Conservation (phyloP, 2,888 invertebrate species). For the Spicauda simplicius region DNA sequence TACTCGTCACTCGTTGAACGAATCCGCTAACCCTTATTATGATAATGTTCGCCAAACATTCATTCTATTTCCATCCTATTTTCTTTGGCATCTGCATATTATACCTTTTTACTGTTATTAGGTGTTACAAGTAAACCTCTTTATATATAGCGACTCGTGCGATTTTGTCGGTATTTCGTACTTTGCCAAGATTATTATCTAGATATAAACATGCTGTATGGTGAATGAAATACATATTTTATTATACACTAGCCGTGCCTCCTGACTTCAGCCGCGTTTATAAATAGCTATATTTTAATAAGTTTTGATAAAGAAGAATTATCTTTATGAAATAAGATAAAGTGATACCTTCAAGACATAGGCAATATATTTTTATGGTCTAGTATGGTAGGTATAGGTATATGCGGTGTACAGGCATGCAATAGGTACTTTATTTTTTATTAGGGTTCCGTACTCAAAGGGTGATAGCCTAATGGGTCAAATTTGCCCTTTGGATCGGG, state of each 20-base stretch:
- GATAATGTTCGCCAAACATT: slow-evolving; percentile 31
- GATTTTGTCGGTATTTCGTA: background rate
- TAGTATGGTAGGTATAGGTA: too few relatives aligned
- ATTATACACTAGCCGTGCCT: background rate
- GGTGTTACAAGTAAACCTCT: slow-evolving; percentile 25
- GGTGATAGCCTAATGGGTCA: too few relatives aligned
- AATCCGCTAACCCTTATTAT: slow-evolving; percentile 30
- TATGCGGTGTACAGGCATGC: too few relatives aligned
- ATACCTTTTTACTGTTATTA: slow-evolving; percentile 36
- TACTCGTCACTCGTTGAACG: slow-evolving; percentile 16
- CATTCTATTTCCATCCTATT: slow-evolving; percentile 38
- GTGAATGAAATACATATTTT: slow-evolving; percentile 21
- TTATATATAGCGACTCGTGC: slow-evolving; percentile 10
- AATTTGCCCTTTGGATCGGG: too few relatives aligned
- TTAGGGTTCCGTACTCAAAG: too few relatives aligned
- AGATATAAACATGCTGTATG: slow-evolving; percentile 21
- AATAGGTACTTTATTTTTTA: too few relatives aligned
- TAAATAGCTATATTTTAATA: too few relatives aligned
- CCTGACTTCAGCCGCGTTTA: too few relatives aligned
- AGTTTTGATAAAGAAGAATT: too few relatives aligned
- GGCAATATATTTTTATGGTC: too few relatives aligned
- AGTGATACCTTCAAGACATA: too few relatives aligned
- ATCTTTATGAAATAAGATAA: too few relatives aligned
- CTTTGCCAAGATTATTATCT: slow-evolving; percentile 23
- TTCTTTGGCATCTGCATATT: slow-evolving; percentile 39